phyloP scores from a whole-genome alignment of 2,797 vertebrate genomes.

The Strix occidentalis region DNA sequence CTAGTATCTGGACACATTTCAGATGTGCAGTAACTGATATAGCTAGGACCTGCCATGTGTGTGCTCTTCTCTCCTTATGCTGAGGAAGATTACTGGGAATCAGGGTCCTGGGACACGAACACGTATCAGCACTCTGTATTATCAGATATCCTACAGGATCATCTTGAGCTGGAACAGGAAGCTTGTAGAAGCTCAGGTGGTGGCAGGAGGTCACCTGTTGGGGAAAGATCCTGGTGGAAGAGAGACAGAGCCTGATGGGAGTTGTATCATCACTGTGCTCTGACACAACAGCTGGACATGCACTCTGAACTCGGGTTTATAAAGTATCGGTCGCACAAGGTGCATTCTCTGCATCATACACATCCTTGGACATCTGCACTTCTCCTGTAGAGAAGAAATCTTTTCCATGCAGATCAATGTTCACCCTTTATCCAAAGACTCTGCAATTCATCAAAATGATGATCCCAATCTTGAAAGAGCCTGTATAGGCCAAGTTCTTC shows the following conservation, averaged over 20 bases:
- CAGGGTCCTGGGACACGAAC: not conserved
- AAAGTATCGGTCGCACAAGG: not conserved
- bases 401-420: not conserved
- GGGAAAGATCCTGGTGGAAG: not conserved
- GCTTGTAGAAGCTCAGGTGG: not conserved
- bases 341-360: not conserved
- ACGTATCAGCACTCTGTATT: not conserved
- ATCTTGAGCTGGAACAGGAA: not conserved
- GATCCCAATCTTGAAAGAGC: not conserved
- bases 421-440: not conserved
- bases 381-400: not conserved
- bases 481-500: not conserved
- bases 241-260: not conserved
- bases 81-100: not conserved
- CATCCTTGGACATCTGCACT: not conserved
- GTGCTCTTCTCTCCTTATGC: not conserved
- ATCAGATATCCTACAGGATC: not conserved
- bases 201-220: not conserved
- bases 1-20: not conserved
- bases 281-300: not conserved
- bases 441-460: not conserved
- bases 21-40: not conserved
- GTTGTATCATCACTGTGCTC: not conserved
- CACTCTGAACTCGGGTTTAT: not conserved
- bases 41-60: not conserved